phyloP scores from a whole-genome alignment of 2,888 invertebrate species.

The Stenchaetothrips biformis region DNA sequence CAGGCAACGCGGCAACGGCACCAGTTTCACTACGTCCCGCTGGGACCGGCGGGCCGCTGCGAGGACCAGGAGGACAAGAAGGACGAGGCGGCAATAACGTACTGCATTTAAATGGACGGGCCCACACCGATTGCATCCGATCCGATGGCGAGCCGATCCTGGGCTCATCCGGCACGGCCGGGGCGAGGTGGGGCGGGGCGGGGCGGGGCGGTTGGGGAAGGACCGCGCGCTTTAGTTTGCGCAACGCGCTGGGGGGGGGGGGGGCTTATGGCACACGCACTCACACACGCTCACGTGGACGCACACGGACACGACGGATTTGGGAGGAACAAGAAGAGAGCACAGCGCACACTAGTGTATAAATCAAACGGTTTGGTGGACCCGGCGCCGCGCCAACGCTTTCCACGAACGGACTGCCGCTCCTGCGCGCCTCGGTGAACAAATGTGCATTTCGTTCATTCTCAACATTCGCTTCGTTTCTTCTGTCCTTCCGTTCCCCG shows the following conservation, averaged over 20 bases:
- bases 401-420: too few species aligned
- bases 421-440: too few species aligned
- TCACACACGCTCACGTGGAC: not conserved
- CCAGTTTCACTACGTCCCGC: not conserved
- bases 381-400: too few species aligned
- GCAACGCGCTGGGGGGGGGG: not conserved
- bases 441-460: too few species aligned
- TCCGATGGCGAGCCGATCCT: not conserved
- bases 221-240: not conserved
- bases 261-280: not conserved
- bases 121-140: not conserved
- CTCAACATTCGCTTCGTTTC: too few species aligned
- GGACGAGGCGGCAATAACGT: not conserved
- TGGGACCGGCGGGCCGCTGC: not conserved
- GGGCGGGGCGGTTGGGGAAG: not conserved
- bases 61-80: not conserved
- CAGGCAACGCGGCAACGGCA: not conserved
- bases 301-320: too few species aligned
- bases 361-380: conserved; percentile 13
- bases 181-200: not conserved
- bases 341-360: not conserved
- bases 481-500: too few species aligned
- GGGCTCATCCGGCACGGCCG: not conserved
- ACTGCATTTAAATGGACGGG: not conserved
- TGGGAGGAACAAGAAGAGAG: not conserved